Evolutionary conservation across 2,113 vertebrate species (phyloP).

Genomic region (Vombatus ursinus): DNA sequence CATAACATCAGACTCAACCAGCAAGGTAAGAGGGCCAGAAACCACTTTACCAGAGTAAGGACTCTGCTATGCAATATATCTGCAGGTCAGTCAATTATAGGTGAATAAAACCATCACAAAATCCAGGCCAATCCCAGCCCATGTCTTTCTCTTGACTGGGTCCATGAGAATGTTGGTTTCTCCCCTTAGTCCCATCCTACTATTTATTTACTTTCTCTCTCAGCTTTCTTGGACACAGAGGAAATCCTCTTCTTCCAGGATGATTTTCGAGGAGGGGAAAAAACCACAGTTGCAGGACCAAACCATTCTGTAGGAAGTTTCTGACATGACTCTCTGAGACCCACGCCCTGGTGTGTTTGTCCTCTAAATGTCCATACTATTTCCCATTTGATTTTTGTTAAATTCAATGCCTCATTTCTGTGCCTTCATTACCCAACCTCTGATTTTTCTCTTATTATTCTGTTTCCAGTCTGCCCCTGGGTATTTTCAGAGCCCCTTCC

Average conservation of each 20-base stretch:
- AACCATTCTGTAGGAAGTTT: neutral
- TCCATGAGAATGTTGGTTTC: neutral
- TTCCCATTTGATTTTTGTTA: neutral
- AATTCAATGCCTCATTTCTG: neutral
- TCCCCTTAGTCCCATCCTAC: neutral
- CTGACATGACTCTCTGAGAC: neutral
- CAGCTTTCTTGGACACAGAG: neutral
- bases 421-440: neutral
- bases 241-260: neutral
- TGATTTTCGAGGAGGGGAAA: no score
- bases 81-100: neutral
- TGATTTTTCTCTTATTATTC: neutral
- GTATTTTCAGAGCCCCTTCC: neutral
- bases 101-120: neutral
- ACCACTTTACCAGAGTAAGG: neutral
- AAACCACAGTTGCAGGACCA: neutral
- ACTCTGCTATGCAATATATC: neutral
- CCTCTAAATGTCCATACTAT: neutral
- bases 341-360: no score
- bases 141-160: neutral
- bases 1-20: neutral
- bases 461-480: neutral
- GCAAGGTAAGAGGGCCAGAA: neutral
- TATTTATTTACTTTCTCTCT: neutral
- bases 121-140: neutral